These are phyloP conservation scores for Scomberomorus guttatus DNA, from an alignment of 2,797 vertebrate species.

Conservation along the genomic window DNA sequence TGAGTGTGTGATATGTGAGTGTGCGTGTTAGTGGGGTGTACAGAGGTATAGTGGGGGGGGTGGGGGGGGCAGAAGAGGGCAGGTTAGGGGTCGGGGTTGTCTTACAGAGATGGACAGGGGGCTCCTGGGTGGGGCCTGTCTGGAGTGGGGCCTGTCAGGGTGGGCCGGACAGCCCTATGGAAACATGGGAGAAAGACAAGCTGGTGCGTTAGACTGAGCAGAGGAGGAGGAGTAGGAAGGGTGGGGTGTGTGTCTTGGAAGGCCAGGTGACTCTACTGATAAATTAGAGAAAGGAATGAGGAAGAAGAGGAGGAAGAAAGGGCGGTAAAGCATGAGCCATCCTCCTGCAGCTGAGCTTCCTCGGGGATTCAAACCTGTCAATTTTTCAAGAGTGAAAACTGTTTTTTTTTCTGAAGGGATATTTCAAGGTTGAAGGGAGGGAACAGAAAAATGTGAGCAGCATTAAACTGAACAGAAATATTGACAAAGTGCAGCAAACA, in stretches of 20 bases:
- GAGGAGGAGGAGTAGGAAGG: slow-evolving; percentile 24
- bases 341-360: slow-evolving; percentile 29
- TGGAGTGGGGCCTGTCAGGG: slow-evolving; percentile 85
- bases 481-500: slow-evolving; percentile 44
- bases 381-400: not conserved
- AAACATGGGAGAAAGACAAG: slow-evolving; percentile 82
- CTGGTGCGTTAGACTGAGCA: slow-evolving; percentile 77
- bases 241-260: slow-evolving; percentile 29
- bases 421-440: slow-evolving; percentile 28
- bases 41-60: slow-evolving; percentile 5
- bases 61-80: slow-evolving; percentile 19
- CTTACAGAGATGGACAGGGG: slow-evolving; percentile 87
- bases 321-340: not conserved
- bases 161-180: slow-evolving; percentile 84
- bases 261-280: slow-evolving; percentile 43
- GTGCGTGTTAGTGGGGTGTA: slow-evolving; percentile 41
- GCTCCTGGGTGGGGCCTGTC: slow-evolving; percentile 86
- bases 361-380: slow-evolving; percentile 9
- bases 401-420: not conserved
- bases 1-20: slow-evolving; percentile 14
- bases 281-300: slow-evolving; percentile 37
- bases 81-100: slow-evolving; percentile 64
- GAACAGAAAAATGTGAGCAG: slow-evolving; percentile 46
- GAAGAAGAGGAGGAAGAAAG: slow-evolving; percentile 1
- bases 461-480: slow-evolving; percentile 63